Base-by-base conservation (phyloP, 2,888 invertebrate species). In the Sinotaia quadrata region DNA sequence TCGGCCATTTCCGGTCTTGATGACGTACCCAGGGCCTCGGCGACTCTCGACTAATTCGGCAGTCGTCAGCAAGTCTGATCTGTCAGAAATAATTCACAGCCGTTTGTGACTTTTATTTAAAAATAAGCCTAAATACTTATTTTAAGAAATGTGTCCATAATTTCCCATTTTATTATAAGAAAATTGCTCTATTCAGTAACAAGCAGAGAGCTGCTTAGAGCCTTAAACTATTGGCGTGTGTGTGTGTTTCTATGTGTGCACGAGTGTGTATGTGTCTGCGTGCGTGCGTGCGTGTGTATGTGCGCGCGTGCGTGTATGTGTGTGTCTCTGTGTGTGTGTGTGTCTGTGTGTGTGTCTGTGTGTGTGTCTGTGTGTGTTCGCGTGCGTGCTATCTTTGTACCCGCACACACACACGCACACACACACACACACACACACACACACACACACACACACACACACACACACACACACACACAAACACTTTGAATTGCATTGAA, bases 321-420 rank as follows among this genome's bases (percentile, higher is more conserved):
- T 57, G 57, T 36, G 36, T 33, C 36, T 36, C 33, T 36, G 34
- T 58, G 37, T 37, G 33, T 24, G 33, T 36, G 33, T 51, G 10
- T 51, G 51, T 49, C n/a, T 49, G 51, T 49, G 51, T 49, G 51
- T 49, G 51, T 49, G 51, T 49, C n/a, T 49, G 51, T 49, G 51
- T 49, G 51, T 49, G 51, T 49, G 51, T 49, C 12, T 49, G 51
- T 49, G 5, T 49, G 51, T 49, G n/a, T 49, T 8, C 24, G n/a
- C n/a, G 21, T n/a, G 21, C 12, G 21, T n/a, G 5, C 5, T 24
- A 49, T 24, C n/a, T 24, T 18, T 33, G 33, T n/a, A 29, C 27
- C 31, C 33, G 4, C 0, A 5, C 56, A 2, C 33, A 31, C 33
- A 21, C 56, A 56, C 18, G 31, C 49, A 47, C 61, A 47, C 31